These are phyloP conservation scores for Drosophila nigrodunni DNA, from an alignment of 1,140 invertebrate species.

Conservation along the genomic window DNA sequence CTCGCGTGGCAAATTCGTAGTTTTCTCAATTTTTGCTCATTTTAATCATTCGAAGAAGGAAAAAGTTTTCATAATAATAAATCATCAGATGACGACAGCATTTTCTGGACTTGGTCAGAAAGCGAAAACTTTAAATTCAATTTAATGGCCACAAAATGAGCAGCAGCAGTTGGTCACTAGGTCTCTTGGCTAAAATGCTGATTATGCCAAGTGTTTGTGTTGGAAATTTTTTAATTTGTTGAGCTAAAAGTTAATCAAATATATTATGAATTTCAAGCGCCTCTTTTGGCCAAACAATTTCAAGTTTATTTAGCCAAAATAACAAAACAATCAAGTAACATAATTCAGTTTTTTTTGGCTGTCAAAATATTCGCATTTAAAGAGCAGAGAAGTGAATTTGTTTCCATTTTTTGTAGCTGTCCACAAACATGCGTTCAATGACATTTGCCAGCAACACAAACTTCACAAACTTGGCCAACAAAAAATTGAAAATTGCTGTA, in stretches of 20 bases:
- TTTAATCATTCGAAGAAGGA: conserved; percentile 50
- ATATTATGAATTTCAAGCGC: conserved; percentile 12
- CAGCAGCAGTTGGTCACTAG: conserved; percentile 27
- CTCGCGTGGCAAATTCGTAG: conserved; percentile 46
- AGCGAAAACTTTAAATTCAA: conserved; percentile 70
- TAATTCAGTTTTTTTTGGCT: conserved; percentile 1
- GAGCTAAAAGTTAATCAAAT: conserved; percentile 21
- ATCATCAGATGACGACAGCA: conserved; percentile 55
- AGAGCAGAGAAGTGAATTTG: conserved; percentile 2
- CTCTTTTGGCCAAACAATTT: background rate
- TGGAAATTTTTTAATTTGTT: background rate
- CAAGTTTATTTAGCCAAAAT: background rate
- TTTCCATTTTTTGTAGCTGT: conserved; percentile 1
- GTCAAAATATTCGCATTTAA: conserved; percentile 48
- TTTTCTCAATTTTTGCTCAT: conserved; percentile 34
- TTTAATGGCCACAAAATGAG: conserved; percentile 59
- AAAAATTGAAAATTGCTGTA: background rate
- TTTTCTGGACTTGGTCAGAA: conserved; percentile 18
- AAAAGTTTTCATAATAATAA: conserved; percentile 73
- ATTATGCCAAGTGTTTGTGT: conserved; percentile 12
- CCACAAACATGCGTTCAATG: conserved; percentile 51
- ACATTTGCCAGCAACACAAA: conserved; percentile 53
- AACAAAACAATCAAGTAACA: background rate
- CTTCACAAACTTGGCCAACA: conserved; percentile 41
- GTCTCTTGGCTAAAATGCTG: conserved; percentile 21